A percentile compares a stretch with the other conserved stretches of the same genome.
These are phyloP conservation scores for Alouatta palliata DNA, from an alignment of 2,113 vertebrate genomes.

Conservation along the genomic window DNA sequence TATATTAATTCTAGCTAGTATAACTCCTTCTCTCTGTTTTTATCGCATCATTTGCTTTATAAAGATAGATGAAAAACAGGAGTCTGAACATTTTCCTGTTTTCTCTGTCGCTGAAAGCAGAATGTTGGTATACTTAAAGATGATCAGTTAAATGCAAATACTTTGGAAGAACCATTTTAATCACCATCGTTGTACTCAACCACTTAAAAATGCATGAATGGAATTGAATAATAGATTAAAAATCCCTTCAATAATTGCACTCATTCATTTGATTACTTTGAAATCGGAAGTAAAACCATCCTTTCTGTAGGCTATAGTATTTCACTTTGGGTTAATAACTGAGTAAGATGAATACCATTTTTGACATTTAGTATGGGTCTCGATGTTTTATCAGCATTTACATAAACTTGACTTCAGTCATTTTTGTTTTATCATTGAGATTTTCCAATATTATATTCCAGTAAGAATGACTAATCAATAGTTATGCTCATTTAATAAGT, in stretches of 20 bases:
- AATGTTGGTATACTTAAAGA: conserved; percentile 32
- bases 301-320: background rate
- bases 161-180: conserved; percentile 62
- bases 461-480: background rate
- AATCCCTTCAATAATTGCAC: background rate
- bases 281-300: conserved; percentile 13
- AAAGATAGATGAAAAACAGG: conserved; percentile 47
- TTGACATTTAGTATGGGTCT: conserved; percentile 21
- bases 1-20: conserved; percentile 47
- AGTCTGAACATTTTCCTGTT: conserved; percentile 38
- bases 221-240: conserved; percentile 28
- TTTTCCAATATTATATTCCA: background rate
- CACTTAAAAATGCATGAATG: conserved; percentile 37
- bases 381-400: conserved; percentile 37
- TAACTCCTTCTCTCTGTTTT: conserved; percentile 57
- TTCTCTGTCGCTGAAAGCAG: background rate
- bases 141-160: conserved; percentile 59
- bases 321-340: conserved; percentile 32
- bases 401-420: conserved; percentile 42
- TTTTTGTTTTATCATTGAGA: background rate
- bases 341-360: background rate
- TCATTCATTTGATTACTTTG: conserved; percentile 41
- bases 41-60: conserved; percentile 59
- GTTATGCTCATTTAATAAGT: conserved; percentile 1
- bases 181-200: conserved; percentile 50